Conservation (phyloP, 2,113 vertebrate species). For the Saccopteryx bilineata region DNA sequence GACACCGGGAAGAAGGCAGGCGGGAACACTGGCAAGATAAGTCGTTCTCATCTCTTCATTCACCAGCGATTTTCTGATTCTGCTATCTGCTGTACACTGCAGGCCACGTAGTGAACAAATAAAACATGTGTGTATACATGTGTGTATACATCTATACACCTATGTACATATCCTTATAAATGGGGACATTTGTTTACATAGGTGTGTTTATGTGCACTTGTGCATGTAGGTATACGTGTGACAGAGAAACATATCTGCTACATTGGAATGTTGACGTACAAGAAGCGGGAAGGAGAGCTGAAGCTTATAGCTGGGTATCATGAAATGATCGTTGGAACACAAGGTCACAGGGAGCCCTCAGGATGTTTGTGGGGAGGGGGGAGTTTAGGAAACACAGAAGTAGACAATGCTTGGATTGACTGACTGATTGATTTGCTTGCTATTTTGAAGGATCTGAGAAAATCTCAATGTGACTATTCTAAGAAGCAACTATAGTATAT, state of each 20-base stretch:
- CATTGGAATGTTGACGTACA: not conserved
- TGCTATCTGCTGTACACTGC: not conserved
- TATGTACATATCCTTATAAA: not conserved
- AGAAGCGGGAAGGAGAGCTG: not conserved
- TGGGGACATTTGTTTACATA: too few relatives aligned
- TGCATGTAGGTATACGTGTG: not conserved
- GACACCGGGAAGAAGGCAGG: not conserved
- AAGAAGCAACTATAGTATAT: not conserved
- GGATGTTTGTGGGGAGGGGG: not conserved
- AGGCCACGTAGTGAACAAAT: not conserved
- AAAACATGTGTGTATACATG: not conserved
- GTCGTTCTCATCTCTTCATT: not conserved
- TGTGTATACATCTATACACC: not conserved
- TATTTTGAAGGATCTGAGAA: too few relatives aligned
- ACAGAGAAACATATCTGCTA: not conserved
- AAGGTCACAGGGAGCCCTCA: not conserved
- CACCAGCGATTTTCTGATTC: constrained; percentile 17
- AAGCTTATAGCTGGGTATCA: not conserved
- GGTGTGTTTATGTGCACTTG: not conserved
- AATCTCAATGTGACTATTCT: not conserved
- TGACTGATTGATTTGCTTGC: too few relatives aligned
- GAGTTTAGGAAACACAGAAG: not conserved
- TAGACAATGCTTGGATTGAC: not conserved
- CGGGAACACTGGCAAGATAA: not conserved
- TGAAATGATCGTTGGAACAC: not conserved